Base-by-base conservation (phyloP, 23 tunicate species). In the Trididemnum clinides region DNA sequence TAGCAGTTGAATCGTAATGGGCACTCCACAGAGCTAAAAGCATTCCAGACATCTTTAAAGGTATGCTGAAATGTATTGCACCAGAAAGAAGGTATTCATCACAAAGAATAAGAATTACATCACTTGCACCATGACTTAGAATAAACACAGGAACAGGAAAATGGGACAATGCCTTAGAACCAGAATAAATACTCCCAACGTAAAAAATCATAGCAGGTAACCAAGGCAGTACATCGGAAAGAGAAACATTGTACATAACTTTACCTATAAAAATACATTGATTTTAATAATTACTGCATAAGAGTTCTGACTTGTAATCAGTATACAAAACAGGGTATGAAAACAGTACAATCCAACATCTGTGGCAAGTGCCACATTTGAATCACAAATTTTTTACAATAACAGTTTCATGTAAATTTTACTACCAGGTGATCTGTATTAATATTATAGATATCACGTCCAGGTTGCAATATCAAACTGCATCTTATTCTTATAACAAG, bases 191-290 rank as follows among this genome's bases (percentile, higher is more conserved):
- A 23, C 96, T 82, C 19, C 87, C 90, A 27, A 89, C 88, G 66
- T 94, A 86, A 1, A 94, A 50, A 0, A 94, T 33, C 98, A 94
- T 89, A n/a, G 98, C 95, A 31, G 95, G 95, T 25, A 80, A 36
- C 91, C 90, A 94, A 29, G 94, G 88, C 6, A 75, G 20, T 4
- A 89, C 64, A 2, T 94, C 91, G 18, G 95, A 70, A 6, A 94
- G 2, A 25, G 81, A 63, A n/a, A 94, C 57, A 51, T 76, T 39
- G 44, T 76, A 62, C 51, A 94, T 28, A 31, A 44, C 78, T 34
- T 86, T 90, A 19, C 98, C 98, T 74, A 27, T 28, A 84, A 33
- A 23, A 50, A 59, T 19, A n/a, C n/a, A n/a, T n/a, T n/a, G n/a
- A n/a, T n/a, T n/a, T n/a, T n/a, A n/a, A n/a, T n/a, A n/a, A n/a